Evolutionary conservation across 2,888 invertebrate genomes (phyloP), one percentile per base, ranked within the genome.

Genomic region (Caenorhabditis auriculariae): DNA sequence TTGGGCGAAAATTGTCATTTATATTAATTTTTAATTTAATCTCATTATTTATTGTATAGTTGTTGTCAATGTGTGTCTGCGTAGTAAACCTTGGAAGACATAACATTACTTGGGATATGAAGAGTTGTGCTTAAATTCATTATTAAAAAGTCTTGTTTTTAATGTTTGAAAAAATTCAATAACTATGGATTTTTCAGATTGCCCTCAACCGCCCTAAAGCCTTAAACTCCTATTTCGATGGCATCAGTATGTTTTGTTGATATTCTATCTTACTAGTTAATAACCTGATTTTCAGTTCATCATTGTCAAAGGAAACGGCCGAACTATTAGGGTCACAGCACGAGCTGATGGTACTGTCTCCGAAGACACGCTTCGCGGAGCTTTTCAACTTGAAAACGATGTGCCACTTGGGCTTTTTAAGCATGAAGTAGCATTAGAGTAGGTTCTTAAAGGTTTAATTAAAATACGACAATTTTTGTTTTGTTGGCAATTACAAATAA

Each of bases 271-370:
- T n/a, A n/a, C n/a, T n/a, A n/a, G n/a, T n/a, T n/a, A n/a, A n/a
- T n/a, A n/a, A n/a, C n/a, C n/a, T n/a, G n/a, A n/a, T n/a, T 50
- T 54, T 43, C 41, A 55, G 55, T 55, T 26, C 42, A 55, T 55
- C 41, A 28, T 50, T 32, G 51, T 51, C 26, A 24, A 24, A 43
- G 53, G 3, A 37, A 5, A 53, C 44, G 45, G 45, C 35, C 44
- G 43, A 44, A 21, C 27, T 9, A 42, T 51, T 19, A 24, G 27
- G 28, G 51, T 43, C 42, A 51, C 42, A 26, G 42, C 42, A 27
- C 27, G n/a, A 9, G 42, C 26, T 26, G 42, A 51, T 41, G 41
- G 41, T 23, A 51, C 4, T 2, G 42, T 51, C 27, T 27, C 41
- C 51, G 19, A 51, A 51, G 42, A 42, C 5, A 51, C 51, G 24